phyloP scores from a whole-genome alignment of 2,888 invertebrate genomes.

The Athalia cordata region DNA sequence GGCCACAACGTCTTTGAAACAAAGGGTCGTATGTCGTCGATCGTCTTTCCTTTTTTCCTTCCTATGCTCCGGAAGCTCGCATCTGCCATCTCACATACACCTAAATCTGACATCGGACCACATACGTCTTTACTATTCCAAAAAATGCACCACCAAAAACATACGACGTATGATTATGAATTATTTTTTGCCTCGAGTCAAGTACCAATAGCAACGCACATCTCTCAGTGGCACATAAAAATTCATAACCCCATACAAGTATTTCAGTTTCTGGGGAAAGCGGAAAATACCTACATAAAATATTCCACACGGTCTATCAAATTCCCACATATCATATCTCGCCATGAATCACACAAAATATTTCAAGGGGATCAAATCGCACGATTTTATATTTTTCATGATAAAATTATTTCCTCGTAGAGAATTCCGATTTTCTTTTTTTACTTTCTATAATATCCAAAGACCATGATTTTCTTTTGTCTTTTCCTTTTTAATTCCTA shows the following conservation, averaged over 20 bases:
- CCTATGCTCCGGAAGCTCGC: too few species aligned
- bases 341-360: too few species aligned
- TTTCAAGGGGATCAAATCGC: too few species aligned
- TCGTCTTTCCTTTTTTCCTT: background rate
- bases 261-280: constrained; percentile 24
- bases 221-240: constrained; percentile 10
- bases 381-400: too few species aligned
- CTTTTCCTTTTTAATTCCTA: too few species aligned
- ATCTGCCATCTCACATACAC: too few species aligned
- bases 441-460: too few species aligned
- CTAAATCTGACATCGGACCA: background rate
- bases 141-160: background rate
- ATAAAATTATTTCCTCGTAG: too few species aligned
- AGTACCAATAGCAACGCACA: background rate
- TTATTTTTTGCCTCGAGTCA: background rate
- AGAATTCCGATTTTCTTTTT: too few species aligned
- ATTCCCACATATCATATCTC: background rate
- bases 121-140: background rate
- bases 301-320: constrained; percentile 16
- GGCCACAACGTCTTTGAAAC: background rate
- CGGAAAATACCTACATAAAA: background rate
- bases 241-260: constrained; percentile 26
- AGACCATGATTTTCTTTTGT: too few species aligned
- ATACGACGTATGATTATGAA: background rate
- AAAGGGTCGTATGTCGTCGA: constrained; percentile 9